Evolutionary conservation across 2,113 vertebrate genomes (phyloP), one percentile per base, ranked within the genome.

Genomic region (Nibea albiflora): DNA sequence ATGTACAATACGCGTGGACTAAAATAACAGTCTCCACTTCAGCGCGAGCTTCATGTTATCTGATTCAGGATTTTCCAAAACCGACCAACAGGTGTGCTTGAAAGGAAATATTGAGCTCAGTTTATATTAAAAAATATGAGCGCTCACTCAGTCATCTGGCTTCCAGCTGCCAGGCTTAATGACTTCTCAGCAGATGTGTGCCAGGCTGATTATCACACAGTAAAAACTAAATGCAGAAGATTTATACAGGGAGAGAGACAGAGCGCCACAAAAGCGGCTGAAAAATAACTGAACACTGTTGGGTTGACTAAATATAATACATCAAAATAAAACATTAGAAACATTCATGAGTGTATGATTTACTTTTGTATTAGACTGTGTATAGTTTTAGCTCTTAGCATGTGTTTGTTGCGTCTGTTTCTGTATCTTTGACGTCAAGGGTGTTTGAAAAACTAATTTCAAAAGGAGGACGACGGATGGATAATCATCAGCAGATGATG

Each of bases 111-210:
- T 4, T 61, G 4, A 57, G 56, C 24, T 61, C 31, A 28, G 26
- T 19, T 76, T 5, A n/a, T 69, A 61, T 31, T n/a, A 1, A 62
- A 31, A 78, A 73, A 19, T 15, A 76, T 5, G 5, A 9, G 4
- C 10, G 52, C 52, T 44, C 67, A 11, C 56, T 56, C 20, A 24
- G 17, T 46, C 62, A 42, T 12, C 11, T 68, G 39, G n/a, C 22
- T 24, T 76, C 47, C 0, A 39, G 66, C 61, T 64, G 72, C 28
- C 66, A 58, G 49, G 26, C 47, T 74, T 53, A 80, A 73, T 26
- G 17, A 58, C 73, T 44, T 50, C 22, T 47, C 66, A 56, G 61
- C 75, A 74, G 28, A 76, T 81, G 74, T 58, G 22, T 58, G 17
- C 31, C 20, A 65, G 49, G 57, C 26, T 28, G 15, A 61, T 39